These are phyloP conservation scores for Phyllopteryx taeniolatus DNA, from an alignment of 2,113 vertebrate genomes.

Conservation along the genomic window DNA sequence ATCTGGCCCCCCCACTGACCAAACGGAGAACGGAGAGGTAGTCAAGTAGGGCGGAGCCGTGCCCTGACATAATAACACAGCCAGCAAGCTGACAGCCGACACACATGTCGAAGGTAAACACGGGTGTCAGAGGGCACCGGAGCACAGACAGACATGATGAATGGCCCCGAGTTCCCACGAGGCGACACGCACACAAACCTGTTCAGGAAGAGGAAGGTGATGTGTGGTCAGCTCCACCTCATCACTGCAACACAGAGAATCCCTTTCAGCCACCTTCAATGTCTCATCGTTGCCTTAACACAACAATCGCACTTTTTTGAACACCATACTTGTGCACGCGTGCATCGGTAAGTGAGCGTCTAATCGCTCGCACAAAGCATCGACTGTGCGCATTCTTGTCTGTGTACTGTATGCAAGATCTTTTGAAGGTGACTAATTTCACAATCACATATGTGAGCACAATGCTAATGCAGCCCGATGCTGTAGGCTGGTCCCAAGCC, in stretches of 20 bases:
- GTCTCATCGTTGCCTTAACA: conserved; percentile 62
- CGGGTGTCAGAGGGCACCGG: conserved; percentile 64
- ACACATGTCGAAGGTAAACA: conserved; percentile 72
- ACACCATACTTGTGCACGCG: conserved; percentile 25
- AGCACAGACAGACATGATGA: conserved; percentile 75
- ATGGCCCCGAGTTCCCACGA: conserved; percentile 66
- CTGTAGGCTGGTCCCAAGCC: too few species aligned
- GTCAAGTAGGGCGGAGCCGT: conserved; percentile 45
- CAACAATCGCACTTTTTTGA: conserved; percentile 52
- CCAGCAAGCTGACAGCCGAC: conserved; percentile 49
- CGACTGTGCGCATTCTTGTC: conserved; percentile 1
- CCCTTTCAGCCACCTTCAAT: conserved; percentile 50
- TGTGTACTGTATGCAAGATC: neutral
- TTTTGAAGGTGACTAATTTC: neutral
- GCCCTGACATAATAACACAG: conserved; percentile 65
- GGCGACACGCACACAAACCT: conserved; percentile 55
- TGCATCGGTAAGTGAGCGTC: neutral
- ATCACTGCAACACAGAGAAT: conserved; percentile 60
- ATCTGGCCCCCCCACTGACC: conserved; percentile 57
- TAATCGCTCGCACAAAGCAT: neutral
- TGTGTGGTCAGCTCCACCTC: conserved; percentile 63
- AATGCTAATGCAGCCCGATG: neutral
- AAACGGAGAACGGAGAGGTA: conserved; percentile 25
- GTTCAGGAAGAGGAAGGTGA: conserved; percentile 50
- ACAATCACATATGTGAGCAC: neutral